Conservation (phyloP, 2,888 invertebrate genomes). For the Nudaria mundana region DNA sequence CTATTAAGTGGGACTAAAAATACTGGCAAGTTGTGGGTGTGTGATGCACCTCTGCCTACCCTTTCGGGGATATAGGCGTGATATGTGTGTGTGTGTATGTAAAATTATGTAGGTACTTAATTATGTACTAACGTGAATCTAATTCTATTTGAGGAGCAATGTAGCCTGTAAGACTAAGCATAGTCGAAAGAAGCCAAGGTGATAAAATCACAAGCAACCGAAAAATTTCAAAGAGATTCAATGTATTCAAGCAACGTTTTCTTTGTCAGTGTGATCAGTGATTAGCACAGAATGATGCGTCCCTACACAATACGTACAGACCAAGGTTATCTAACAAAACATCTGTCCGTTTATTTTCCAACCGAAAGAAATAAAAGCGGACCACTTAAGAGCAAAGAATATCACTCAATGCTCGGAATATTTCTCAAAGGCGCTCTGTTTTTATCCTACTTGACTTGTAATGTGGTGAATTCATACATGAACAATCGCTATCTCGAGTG, state of each 20-base stretch:
- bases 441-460: slow-evolving; percentile 84
- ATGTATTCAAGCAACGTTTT: background rate
- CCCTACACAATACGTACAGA: slow-evolving; percentile 14
- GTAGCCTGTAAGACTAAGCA: no score
- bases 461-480: slow-evolving; percentile 88
- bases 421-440: slow-evolving; percentile 76
- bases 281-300: slow-evolving; percentile 28
- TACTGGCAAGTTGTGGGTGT: no score
- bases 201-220: no score
- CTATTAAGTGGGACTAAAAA: no score
- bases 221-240: background rate
- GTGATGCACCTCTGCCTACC: no score
- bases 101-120: no score
- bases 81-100: no score
- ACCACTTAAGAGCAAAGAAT: slow-evolving; percentile 50
- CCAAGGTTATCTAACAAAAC: slow-evolving; percentile 31
- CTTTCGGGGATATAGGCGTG: no score
- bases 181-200: no score
- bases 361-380: slow-evolving; percentile 34
- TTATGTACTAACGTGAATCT: no score
- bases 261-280: slow-evolving; percentile 12
- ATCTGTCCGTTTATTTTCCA: slow-evolving; percentile 33
- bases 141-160: no score
- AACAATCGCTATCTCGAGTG: slow-evolving; percentile 77
- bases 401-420: slow-evolving; percentile 68